These are phyloP conservation scores for Tribolium castaneum DNA, from an alignment of 1,140 invertebrate species.

Conservation along the genomic window DNA sequence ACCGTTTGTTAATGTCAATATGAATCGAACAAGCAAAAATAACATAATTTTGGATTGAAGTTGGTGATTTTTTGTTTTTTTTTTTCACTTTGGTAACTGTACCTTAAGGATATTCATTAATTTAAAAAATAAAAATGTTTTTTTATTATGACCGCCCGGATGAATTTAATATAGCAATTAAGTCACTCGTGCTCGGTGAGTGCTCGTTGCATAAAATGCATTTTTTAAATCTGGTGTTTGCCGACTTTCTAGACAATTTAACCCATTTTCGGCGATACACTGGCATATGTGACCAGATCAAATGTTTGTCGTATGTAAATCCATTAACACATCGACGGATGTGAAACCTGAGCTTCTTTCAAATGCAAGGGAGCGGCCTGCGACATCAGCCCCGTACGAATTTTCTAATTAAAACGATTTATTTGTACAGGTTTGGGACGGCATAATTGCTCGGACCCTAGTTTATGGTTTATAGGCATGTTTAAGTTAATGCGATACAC, in stretches of 20 bases:
- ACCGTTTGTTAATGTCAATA: too few species aligned
- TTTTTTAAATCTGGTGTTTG: background rate
- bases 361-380: constrained; percentile 2
- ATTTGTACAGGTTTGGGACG: constrained; percentile 37
- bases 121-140: too few species aligned
- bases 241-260: constrained; percentile 38
- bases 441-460: constrained; percentile 23
- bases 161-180: too few species aligned
- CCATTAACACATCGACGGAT: constrained; percentile 41
- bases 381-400: background rate
- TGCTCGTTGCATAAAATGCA: too few species aligned
- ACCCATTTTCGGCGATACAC: constrained; percentile 19
- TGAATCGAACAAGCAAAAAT: too few species aligned
- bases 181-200: too few species aligned
- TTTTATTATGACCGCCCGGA: too few species aligned
- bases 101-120: too few species aligned
- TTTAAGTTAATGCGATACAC: constrained; percentile 32
- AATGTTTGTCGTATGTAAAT: constrained; percentile 40
- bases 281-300: constrained; percentile 34
- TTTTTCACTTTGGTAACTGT: too few species aligned
- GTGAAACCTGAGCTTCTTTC: constrained; percentile 25
- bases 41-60: too few species aligned
- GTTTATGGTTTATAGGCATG: constrained; percentile 8
- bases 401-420: constrained; percentile 43
- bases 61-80: too few species aligned